A percentile compares a stretch with the other conserved stretches of the same genome.
These are phyloP conservation scores for Chaetorhynchus papuensis DNA, from an alignment of 2,113 vertebrate genomes.

Conservation along the genomic window DNA sequence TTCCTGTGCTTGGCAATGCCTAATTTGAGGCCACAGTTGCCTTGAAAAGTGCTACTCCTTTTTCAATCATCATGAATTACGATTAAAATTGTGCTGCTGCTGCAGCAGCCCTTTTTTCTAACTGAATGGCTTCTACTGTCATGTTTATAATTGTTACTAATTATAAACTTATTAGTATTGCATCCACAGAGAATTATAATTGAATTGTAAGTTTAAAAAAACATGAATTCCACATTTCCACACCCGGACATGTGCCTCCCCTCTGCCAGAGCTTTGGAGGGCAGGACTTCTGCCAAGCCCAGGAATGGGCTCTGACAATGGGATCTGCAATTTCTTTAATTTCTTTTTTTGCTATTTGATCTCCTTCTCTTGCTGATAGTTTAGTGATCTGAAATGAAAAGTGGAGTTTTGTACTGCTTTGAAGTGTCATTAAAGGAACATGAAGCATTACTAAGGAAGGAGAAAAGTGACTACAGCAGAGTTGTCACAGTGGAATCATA, in stretches of 20 bases:
- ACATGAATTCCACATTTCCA: neutral
- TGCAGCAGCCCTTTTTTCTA: neutral
- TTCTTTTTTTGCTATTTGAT: neutral
- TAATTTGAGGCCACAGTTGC: neutral
- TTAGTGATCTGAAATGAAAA: neutral
- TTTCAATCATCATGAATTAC: neutral
- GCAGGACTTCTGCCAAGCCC: neutral
- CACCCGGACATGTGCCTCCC: neutral
- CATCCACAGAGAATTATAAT: neutral
- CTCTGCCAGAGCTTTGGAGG: neutral
- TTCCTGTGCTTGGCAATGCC: neutral
- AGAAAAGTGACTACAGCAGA: neutral
- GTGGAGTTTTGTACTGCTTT: neutral
- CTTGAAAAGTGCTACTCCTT: neutral
- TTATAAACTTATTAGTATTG: neutral
- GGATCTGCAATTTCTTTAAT: neutral
- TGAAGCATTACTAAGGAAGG: neutral
- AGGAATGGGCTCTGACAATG: neutral
- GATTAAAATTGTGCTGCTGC: neutral
- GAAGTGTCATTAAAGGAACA: neutral
- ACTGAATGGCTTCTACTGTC: neutral
- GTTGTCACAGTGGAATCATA: neutral
- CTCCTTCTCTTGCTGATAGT: neutral
- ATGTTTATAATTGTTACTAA: constrained; percentile 17
- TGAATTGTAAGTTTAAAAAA: neutral